phyloP scores from a whole-genome alignment of 2,113 vertebrate species.

The Carassius gibelio region DNA sequence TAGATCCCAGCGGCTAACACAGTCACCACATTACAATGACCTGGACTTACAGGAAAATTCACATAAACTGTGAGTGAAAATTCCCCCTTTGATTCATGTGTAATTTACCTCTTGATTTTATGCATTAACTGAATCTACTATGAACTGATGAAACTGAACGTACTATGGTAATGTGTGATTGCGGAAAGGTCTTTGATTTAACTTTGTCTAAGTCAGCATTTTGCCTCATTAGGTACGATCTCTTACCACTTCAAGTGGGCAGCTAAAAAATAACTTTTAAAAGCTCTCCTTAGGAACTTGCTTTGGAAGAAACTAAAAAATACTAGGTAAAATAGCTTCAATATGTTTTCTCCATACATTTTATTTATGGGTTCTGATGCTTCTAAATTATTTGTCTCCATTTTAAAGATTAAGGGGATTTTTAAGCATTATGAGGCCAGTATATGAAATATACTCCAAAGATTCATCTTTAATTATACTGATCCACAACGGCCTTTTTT shows the following conservation, averaged over 20 bases:
- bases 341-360: too few relatives aligned
- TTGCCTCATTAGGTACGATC: background rate
- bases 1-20: conserved; percentile 55
- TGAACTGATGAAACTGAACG: background rate
- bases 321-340: too few relatives aligned
- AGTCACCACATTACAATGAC: conserved; percentile 42
- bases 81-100: background rate
- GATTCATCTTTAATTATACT: background rate
- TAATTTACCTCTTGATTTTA: background rate
- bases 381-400: background rate
- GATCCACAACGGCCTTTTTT: background rate
- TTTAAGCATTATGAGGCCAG: background rate
- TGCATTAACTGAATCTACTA: background rate
- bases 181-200: background rate
- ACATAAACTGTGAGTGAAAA: conserved; percentile 3
- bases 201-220: background rate
- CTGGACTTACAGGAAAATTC: background rate
- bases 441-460: background rate
- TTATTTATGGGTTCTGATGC: too few relatives aligned
- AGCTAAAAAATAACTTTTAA: background rate
- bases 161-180: background rate
- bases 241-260: background rate
- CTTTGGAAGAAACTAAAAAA: background rate
- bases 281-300: background rate
- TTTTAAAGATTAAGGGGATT: background rate